Base-by-base conservation (phyloP, 2,797 vertebrate species). In the Falco novaeseelandiae region DNA sequence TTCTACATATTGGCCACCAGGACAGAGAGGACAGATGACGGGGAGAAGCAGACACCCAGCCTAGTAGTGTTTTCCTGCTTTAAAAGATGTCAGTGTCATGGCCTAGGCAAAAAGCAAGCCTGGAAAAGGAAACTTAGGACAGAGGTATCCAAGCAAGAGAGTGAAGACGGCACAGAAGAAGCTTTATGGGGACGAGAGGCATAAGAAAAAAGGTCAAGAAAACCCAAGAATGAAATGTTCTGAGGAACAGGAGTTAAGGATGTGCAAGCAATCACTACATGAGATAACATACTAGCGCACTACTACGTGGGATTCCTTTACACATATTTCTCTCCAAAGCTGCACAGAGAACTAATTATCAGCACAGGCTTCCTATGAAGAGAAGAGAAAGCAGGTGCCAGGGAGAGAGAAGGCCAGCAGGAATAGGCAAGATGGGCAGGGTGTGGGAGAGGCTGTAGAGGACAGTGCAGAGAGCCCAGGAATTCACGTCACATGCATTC, bases 401-500 rank as follows among this genome's bases (percentile, higher is more conserved):
- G 27, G 27, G 18, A 32, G 15, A 32, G 27, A 32, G 25, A 6
- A 27, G 27, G 29, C 15, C 22, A 23, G 38, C 29, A 27, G 38
- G 27, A 32, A 52, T 0, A 0, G 11, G 32, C 51, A 74, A 34
- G 15, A 23, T 6, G 2, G 20, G 42, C 42, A 44, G 42, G 42
- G 16, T 44, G 42, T 44, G 20, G 32, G 38, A 69, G 22, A 52
- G 46, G 72, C 38, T 23, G 25, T 3, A 0, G 18, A 52, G 46
- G 15, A 46, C 7, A 0, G 5, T 4, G 55, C 19, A 55, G 38
- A 11, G 13, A 2, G 23, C 16, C 48, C 40, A 29, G 29, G 48
- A 54, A 23, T 36, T 52, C 30, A 21, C 19, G 2, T 52, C 30
- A 21, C 19, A 51, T 5, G 3, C 4, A 8, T 14, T 52, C 14